Base-by-base conservation (phyloP, 2,888 invertebrate species). In the Lamellibrachia satsuma region DNA sequence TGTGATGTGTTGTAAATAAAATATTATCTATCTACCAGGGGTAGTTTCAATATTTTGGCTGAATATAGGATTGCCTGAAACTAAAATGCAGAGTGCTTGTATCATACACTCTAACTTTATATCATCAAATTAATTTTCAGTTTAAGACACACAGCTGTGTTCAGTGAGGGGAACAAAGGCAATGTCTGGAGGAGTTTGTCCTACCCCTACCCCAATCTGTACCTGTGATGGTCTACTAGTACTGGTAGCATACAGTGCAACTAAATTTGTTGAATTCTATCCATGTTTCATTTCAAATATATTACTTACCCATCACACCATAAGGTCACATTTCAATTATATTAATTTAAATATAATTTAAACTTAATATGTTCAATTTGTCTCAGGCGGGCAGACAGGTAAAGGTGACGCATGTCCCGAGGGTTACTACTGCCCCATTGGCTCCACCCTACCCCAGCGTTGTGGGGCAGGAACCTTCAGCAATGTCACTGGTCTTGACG, bases 351-450 rank as follows among this genome's bases (percentile, higher is more conserved):
- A 22, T 55, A 60, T 15, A 60, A 60, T 75, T 6, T 75, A 3
- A 3, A 75, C 22, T 22, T 22, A 22, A 15, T 75, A 15, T 75
- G n/a, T 11, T 9, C 57, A 15, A 7, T 39, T 90, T n/a, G 27
- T 93, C 93, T 51, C 93, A 95, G 96, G 95, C 91, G 94, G 95
- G 52, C 95, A 96, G 93, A 95, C 96, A n/a, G 96, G 96, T 39
- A 94, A 93, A 95, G 96, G 96, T 51, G 96, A 95, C 92, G 95
- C 95, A 92, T 96, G 96, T 93, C 95, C 95, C 0, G 92, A 93
- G 7, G 95, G 96, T 22, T 93, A 94, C 93, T 96, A 95, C 93
- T 96, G 96, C 92, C 96, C 96, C 0, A 94, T 93, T 27, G 95
- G 95, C 92, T 95, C 96, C n/a, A 95, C 93, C 27, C 51, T 93